Percentiles rank a stretch among this genome's conserved stretches.
phyloP scores from a whole-genome alignment of 2,113 vertebrate species.

The Centropus bengalensis region DNA sequence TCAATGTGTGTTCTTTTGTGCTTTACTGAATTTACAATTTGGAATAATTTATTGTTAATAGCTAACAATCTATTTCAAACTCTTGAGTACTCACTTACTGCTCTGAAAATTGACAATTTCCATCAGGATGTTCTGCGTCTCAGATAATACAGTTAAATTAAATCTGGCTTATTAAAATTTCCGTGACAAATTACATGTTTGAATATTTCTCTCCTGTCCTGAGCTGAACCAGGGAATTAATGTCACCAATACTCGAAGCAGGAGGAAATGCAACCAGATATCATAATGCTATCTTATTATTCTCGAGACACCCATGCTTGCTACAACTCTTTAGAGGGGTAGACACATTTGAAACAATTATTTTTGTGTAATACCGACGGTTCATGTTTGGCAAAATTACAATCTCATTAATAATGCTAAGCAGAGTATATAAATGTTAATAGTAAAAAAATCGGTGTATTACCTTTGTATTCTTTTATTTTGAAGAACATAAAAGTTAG shows the following conservation, averaged over 20 bases:
- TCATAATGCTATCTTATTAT: neutral
- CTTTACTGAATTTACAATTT: constrained; percentile 12
- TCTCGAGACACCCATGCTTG: neutral
- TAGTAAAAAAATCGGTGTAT: neutral
- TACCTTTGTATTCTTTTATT: neutral
- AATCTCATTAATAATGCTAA: neutral
- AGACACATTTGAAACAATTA: neutral
- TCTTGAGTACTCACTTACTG: neutral
- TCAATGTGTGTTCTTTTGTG: neutral
- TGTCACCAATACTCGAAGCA: neutral
- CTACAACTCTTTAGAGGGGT: neutral
- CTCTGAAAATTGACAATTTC: neutral
- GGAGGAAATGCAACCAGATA: neutral
- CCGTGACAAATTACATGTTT: neutral
- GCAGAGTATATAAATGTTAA: neutral
- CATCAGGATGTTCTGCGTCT: neutral
- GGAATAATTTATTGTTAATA: neutral
- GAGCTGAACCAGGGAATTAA: neutral
- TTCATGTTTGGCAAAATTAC: neutral
- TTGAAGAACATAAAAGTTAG: neutral
- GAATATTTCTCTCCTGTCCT: neutral
- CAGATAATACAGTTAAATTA: constrained; percentile 8
- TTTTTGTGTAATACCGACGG: neutral
- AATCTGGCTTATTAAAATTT: constrained; percentile 13
- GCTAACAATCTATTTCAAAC: neutral